phyloP scores from a whole-genome alignment of 2,888 invertebrate species.

The Synanthedon vespiformis region DNA sequence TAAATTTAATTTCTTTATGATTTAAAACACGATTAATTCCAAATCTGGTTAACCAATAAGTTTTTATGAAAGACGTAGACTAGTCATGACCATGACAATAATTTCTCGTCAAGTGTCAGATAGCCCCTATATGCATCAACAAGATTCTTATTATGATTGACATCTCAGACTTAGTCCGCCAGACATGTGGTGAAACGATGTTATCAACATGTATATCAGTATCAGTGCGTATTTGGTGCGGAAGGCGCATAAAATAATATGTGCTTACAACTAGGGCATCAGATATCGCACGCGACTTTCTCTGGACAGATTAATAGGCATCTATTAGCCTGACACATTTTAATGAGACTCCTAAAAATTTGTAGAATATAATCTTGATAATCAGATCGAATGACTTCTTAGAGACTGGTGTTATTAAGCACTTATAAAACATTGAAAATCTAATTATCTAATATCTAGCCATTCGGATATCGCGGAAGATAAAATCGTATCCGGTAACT shows the following conservation, averaged over 20 bases:
- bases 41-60: no score
- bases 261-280: slow-evolving; percentile 5
- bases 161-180: slow-evolving; percentile 17
- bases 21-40: no score
- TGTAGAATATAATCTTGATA: not conserved
- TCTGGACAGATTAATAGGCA: slow-evolving; percentile 2
- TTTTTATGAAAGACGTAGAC: not conserved
- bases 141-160: slow-evolving; percentile 47
- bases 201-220: not conserved
- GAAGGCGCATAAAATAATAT: not conserved
- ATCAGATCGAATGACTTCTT: not conserved
- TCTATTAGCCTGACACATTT: not conserved
- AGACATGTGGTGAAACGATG: slow-evolving; percentile 14
- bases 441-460: slow-evolving; percentile 18
- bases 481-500: slow-evolving; percentile 23
- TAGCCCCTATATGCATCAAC: slow-evolving; percentile 23
- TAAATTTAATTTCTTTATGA: no score
- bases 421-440: slow-evolving; percentile 8
- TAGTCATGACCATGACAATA: not conserved
- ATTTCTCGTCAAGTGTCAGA: slow-evolving; percentile 15
- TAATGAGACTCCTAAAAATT: not conserved
- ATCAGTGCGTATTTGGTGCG: not conserved
- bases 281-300: slow-evolving; percentile 7
- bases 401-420: not conserved
- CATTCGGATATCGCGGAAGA: slow-evolving; percentile 16